A percentile compares a stretch with the other conserved stretches of the same genome.
Conservation (phyloP, 1,140 invertebrate species). For the Lordiphosa mommai region DNA sequence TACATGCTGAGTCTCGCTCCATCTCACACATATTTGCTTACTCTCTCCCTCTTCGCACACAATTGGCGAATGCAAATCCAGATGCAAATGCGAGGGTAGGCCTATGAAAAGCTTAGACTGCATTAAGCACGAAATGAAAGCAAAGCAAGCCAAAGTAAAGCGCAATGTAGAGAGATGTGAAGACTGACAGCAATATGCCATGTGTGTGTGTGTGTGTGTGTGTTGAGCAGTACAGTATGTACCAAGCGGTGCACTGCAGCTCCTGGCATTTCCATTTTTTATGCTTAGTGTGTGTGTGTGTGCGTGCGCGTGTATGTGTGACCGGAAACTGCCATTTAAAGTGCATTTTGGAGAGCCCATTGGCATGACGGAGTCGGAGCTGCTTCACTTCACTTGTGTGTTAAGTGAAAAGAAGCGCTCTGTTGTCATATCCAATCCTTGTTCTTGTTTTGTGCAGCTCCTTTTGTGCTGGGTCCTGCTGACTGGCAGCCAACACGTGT, state of each 20-base stretch:
- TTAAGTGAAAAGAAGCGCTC: conserved; percentile 59
- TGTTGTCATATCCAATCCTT: conserved; percentile 6
- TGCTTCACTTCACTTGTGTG: conserved; percentile 59
- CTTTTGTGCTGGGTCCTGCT: conserved; percentile 25
- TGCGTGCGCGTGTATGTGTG: conserved; percentile 45
- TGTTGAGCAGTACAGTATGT: conserved; percentile 69
- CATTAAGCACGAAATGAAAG: conserved; percentile 46
- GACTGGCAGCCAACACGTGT: conserved; percentile 42
- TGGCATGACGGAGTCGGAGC: conserved; percentile 32
- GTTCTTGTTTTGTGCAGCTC: conserved; percentile 27
- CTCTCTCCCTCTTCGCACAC: conserved; percentile 3
- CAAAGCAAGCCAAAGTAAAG: conserved; percentile 1
- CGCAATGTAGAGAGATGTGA: conserved; percentile 8
- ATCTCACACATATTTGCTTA: conserved; percentile 8
- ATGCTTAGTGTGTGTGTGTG: conserved; percentile 24
- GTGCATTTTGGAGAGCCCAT: conserved; percentile 70
- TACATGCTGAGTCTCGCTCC: conserved; percentile 22
- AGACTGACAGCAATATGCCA: conserved; percentile 30
- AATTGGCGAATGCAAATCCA: conserved; percentile 9
- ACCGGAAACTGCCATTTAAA: conserved; percentile 79
- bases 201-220: conserved; percentile 25
- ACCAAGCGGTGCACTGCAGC: conserved; percentile 71
- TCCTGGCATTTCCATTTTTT: conserved; percentile 59
- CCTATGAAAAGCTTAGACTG: conserved; percentile 64
- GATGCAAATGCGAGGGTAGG: conserved; percentile 52